Conservation (phyloP, 1,140 invertebrate species). For the Whitmania pigra region DNA sequence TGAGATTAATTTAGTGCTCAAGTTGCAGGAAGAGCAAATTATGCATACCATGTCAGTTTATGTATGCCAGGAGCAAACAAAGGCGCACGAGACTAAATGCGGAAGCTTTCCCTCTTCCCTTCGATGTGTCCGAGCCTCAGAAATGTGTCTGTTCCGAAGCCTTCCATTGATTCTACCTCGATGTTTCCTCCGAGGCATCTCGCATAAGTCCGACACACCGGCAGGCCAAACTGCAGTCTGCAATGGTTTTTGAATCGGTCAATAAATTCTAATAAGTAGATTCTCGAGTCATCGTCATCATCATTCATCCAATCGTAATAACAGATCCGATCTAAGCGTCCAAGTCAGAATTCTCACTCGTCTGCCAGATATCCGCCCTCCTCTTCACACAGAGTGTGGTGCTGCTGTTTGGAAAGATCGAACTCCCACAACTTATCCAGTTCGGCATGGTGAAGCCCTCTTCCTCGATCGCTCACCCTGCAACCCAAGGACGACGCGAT, state of each 20-base stretch:
- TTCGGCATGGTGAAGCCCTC: neutral
- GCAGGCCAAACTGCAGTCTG: slow-evolving; percentile 53
- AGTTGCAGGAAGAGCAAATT: no score
- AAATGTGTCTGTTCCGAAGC: slow-evolving; percentile 52
- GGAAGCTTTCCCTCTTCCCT: slow-evolving; percentile 47
- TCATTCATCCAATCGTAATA: no score
- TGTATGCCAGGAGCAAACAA: no score
- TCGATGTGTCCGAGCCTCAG: slow-evolving; percentile 50
- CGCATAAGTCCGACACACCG: slow-evolving; percentile 50
- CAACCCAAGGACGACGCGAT: neutral
- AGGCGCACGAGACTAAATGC: slow-evolving; percentile 38
- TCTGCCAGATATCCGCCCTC: neutral
- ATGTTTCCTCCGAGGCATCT: slow-evolving; percentile 50
- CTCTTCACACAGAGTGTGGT: slow-evolving; percentile 18
- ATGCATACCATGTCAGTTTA: no score
- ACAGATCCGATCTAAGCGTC: no score
- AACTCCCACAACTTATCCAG: neutral
- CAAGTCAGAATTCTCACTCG: slow-evolving; percentile 8
- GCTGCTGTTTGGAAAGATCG: slow-evolving; percentile 10
- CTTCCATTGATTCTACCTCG: slow-evolving; percentile 49
- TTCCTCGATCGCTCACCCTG: neutral
- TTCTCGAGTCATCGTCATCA: neutral
- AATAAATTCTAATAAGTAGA: neutral
- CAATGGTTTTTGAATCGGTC: slow-evolving; percentile 4
- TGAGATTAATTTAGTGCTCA: no score